Conservation (phyloP, 2,797 vertebrate species). For the Columba guinea region DNA sequence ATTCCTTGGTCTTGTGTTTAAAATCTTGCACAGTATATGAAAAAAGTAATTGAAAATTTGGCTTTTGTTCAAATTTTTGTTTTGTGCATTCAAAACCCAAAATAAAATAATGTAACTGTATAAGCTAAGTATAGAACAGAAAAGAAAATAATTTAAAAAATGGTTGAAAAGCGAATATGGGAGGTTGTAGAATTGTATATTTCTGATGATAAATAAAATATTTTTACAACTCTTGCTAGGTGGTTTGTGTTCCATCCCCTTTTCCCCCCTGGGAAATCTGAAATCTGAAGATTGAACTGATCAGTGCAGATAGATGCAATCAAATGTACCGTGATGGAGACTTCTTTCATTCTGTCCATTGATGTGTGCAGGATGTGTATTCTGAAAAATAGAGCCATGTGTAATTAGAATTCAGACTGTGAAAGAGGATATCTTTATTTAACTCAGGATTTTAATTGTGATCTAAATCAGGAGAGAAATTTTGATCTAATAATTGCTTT, state of each 20-base stretch:
- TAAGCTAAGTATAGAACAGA: not conserved
- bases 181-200: not conserved
- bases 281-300: not conserved
- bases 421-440: not conserved
- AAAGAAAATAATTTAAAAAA: not conserved
- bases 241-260: not conserved
- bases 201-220: not conserved
- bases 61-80: not conserved
- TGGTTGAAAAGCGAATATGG: not conserved
- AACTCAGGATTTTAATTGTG: not conserved
- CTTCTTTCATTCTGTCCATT: not conserved
- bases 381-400: not conserved
- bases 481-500: not conserved
- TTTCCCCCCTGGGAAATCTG: no score
- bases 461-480: not conserved
- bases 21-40: not conserved
- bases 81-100: not conserved
- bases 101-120: not conserved
- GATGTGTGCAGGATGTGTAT: not conserved
- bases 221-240: not conserved
- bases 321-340: not conserved
- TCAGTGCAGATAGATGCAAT: not conserved
- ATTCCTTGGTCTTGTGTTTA: not conserved
- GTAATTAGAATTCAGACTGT: not conserved
- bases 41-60: not conserved